These are phyloP conservation scores for Drosophila nannoptera DNA, from an alignment of 1,140 invertebrate species.

Conservation along the genomic window DNA sequence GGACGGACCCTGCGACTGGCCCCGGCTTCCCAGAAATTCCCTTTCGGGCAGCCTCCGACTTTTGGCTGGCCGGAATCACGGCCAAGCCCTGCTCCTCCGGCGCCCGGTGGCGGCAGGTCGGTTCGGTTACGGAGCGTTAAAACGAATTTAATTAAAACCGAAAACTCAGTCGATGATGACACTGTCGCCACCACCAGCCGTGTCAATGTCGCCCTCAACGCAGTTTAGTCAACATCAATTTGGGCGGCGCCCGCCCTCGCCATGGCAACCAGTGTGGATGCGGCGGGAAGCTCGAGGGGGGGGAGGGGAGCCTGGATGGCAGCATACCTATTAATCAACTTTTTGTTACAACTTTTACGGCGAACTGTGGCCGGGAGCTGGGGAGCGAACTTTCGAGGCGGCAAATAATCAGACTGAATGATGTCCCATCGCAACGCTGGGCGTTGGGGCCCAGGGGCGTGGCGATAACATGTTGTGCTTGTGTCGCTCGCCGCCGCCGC, in stretches of 20 bases:
- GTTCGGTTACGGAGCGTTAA: constrained; percentile 35
- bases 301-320: background rate
- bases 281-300: background rate
- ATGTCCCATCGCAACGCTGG: constrained; percentile 43
- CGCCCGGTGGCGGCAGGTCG: constrained; percentile 5
- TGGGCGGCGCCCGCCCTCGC: constrained; percentile 4
- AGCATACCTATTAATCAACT: constrained; percentile 70
- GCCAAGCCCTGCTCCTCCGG: background rate
- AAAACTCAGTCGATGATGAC: constrained; percentile 33
- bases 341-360: constrained; percentile 63
- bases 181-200: constrained; percentile 46
- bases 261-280: constrained; percentile 10
- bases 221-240: constrained; percentile 53
- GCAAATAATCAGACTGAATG: constrained; percentile 68
- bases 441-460: background rate
- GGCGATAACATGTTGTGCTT: constrained; percentile 20
- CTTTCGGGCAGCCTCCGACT: too few species aligned
- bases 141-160: constrained; percentile 71
- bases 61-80: background rate
- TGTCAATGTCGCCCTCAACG: constrained; percentile 45
- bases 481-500: constrained; percentile 43
- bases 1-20: too few species aligned
- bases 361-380: constrained; percentile 14
- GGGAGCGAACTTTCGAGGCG: constrained; percentile 45
- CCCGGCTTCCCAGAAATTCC: too few species aligned